Conservation (phyloP, 2,797 vertebrate genomes). For the Schizopygopsis pylzovi region DNA sequence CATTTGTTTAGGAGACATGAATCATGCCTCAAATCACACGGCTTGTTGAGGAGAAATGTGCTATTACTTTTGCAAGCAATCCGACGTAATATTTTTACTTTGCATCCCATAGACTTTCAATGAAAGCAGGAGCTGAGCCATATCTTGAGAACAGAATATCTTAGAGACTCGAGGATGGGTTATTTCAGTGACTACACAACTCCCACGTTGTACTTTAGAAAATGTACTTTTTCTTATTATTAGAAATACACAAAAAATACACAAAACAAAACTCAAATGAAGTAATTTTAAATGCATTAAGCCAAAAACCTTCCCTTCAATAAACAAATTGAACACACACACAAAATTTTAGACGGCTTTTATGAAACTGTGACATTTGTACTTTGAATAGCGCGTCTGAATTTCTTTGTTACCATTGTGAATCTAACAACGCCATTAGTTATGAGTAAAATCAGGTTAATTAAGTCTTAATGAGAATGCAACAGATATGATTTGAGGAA, state of each 20-base stretch:
- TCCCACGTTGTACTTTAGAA: background rate
- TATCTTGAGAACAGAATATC: background rate
- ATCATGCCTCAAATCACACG: slow-evolving; percentile 20
- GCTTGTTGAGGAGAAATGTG: slow-evolving; percentile 25
- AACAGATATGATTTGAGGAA: slow-evolving; percentile 71
- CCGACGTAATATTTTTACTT: background rate
- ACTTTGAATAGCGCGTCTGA: background rate
- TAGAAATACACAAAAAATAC: background rate
- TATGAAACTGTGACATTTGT: slow-evolving; percentile 7
- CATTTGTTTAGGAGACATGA: slow-evolving; percentile 3
- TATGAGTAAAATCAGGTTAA: slow-evolving; percentile 72
- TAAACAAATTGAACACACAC: background rate
- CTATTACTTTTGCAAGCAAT: slow-evolving; percentile 12
- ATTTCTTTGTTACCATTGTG: slow-evolving; percentile 40
- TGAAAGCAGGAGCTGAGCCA: background rate
- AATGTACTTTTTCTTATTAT: background rate
- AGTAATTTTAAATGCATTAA: background rate
- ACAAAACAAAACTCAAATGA: background rate
- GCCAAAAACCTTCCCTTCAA: background rate
- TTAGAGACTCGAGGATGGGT: background rate
- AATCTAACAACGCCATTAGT: slow-evolving; percentile 60
- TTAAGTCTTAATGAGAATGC: slow-evolving; percentile 71
- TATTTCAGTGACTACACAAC: background rate
- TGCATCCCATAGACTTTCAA: background rate
- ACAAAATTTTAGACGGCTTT: background rate